phyloP scores from a whole-genome alignment of 2,113 vertebrate species.

The Brienomyrus brachyistius region DNA sequence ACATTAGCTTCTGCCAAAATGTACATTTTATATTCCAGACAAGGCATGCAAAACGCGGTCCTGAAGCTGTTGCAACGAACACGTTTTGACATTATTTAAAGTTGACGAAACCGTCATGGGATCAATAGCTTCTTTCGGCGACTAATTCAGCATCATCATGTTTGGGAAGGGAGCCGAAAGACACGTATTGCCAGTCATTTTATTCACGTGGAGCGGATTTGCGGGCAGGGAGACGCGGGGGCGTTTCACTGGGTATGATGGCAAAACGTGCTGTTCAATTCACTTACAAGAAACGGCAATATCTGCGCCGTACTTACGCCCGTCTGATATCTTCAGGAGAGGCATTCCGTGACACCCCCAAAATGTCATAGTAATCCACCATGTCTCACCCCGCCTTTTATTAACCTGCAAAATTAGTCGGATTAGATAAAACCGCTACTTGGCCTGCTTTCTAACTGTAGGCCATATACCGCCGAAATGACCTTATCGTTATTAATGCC shows the following conservation, averaged over 20 bases:
- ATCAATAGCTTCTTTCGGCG: neutral
- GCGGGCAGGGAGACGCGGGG: neutral
- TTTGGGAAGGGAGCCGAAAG: neutral
- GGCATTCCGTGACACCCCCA: constrained; percentile 72
- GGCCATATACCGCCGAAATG: neutral
- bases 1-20: neutral
- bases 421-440: neutral
- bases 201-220: neutral
- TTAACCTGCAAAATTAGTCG: constrained; percentile 15
- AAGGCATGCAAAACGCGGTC: neutral
- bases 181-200: neutral
- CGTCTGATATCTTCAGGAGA: constrained; percentile 82
- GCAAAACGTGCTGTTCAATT: neutral
- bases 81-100: neutral
- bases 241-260: neutral
- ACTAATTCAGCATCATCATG: neutral
- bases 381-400: constrained; percentile 49
- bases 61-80: neutral
- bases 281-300: neutral
- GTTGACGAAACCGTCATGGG: neutral
- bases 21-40: neutral
- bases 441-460: neutral
- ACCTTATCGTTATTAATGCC: neutral
- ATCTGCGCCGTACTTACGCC: constrained; percentile 65
- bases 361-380: constrained; percentile 79